Base-by-base conservation (phyloP, 2,888 invertebrate genomes). In the Oscheius sp. region DNA sequence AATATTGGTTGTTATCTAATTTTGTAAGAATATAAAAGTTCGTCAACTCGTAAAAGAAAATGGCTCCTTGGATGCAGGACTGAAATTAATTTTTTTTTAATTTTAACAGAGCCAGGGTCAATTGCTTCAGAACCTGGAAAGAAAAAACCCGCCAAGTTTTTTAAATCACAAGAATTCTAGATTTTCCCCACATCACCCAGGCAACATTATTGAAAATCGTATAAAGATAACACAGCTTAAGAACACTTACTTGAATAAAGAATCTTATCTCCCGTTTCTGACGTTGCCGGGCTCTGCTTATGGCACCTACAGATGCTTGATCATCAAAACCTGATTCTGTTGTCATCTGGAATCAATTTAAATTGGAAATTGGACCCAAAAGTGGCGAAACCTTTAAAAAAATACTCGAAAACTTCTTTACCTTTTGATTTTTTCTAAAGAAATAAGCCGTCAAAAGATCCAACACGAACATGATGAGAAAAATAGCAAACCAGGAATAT, bases 11-110 rank as follows among this genome's bases (percentile, higher is more conserved):
- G 13, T 70, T n/a, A 43, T 75, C 73, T 49, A 81, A 41, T 1
- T 76, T 76, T 41, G 56, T 66, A 0, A 81, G 49, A 53, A 79
- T 77, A 64, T 81, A 79, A 41, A 81, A 81, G 53, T 73, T 81
- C 52, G 78, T 73, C 29, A 81, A 66, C 35, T 81, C 78, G 55
- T 79, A 81, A 70, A 81, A 78, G 72, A 81, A 81, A 6, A 81
- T 52, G 1, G 58, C 64, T 52, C 76, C 80, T 70, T 81, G 80
- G 46, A 78, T 61, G 52, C 76, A 78, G 0, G 78, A 72, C 61
- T 80, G 76, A 23, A 61, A 70, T n/a, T n/a, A 7, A 13, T 2
- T 3, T 6, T 35, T 35, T 35, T 35, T 49, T 49, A 13, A 49
- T 25, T 55, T 21, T 21, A 7, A 18, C 9, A n/a, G 18, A n/a